Base-by-base conservation (phyloP, 2,113 vertebrate genomes). In the Seriola dumerili region DNA sequence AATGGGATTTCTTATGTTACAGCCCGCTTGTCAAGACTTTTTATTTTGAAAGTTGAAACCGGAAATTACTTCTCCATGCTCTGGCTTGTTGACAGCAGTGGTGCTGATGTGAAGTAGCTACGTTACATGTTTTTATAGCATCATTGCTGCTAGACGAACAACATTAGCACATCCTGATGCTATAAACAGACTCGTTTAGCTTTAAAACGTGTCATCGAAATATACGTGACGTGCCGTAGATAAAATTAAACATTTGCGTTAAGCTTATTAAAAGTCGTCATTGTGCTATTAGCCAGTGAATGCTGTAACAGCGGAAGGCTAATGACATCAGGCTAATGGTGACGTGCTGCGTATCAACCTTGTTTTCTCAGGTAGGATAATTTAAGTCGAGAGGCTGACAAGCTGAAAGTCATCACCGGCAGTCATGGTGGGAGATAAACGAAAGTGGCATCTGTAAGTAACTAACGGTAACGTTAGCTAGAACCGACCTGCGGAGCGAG, bases 271-370 rank as follows among this genome's bases (percentile, higher is more conserved):
- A 57, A 58, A 36, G 59, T 17, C 44, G 58, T 64, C 5, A 9
- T 32, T 13, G 34, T 29, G n/a, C 48, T 44, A 9, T 76, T 44
- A 40, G 63, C 12, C 36, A 16, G 10, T 25, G 7, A 16, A 48
- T 42, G 46, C 64, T 7, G 5, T 25, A 29, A 23, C 34, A 21
- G 38, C 7, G 16, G 21, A 17, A 70, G 23, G 64, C 64, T 84
- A 73, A 46, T 81, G 74, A 40, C n/a, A 2, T 5, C 3, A 19
- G 38, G 76, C 77, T 87, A 85, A 71, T 52, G n/a, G 68, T 4
- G 7, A 19, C 44, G 19, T 7, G 5, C 6, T 0, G 8, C 58
- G 1, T 11, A 17, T 3, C 25, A 16, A 19, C 4, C 8, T 9
- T 19, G 7, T 46, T 46, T n/a, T 23, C n/a, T n/a, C 19, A 1